Evolutionary conservation across 2,113 vertebrate species (phyloP).

Genomic region (Oreotrochilus melanogaster): DNA sequence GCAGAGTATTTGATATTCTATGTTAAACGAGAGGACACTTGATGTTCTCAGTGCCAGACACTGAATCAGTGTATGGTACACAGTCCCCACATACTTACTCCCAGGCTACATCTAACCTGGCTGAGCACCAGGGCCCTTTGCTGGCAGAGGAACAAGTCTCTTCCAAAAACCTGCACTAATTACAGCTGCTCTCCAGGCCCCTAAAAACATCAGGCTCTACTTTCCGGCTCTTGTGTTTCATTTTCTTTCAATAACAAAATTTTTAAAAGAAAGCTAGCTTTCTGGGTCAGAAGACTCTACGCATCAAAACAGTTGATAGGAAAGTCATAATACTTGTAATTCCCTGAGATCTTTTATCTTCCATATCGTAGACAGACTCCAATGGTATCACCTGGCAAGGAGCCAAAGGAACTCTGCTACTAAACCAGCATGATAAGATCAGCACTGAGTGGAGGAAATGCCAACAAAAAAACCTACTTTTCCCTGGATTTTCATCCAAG

Average conservation of each 20-base stretch:
- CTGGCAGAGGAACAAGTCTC: conserved; percentile 22
- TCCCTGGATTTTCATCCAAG: conserved; percentile 15
- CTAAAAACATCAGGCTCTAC: conserved; percentile 34
- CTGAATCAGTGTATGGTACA: not conserved
- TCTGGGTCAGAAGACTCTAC: not conserved
- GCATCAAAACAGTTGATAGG: not conserved
- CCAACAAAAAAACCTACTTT: conserved; percentile 34
- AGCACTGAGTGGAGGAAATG: conserved; percentile 3
- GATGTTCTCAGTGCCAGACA: not conserved
- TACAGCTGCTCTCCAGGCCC: conserved; percentile 12
- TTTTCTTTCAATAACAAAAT: not conserved
- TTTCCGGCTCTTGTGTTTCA: conserved; percentile 35
- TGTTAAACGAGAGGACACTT: not conserved
- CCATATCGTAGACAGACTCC: not conserved
- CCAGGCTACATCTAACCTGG: conserved; percentile 18
- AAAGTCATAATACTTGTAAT: conserved; percentile 39
- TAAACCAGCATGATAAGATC: conserved; percentile 50
- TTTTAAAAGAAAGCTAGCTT: not conserved
- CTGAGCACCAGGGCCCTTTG: conserved; percentile 23
- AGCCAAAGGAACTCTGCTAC: conserved; percentile 41
- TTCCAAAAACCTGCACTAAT: conserved; percentile 44
- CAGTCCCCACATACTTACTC: conserved; percentile 1
- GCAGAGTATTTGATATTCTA: not conserved
- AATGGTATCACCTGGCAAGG: conserved; percentile 17
- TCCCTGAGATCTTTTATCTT: conserved; percentile 24